These are phyloP conservation scores for Malurus elegans DNA, from an alignment of 2,113 vertebrate species.

Conservation along the genomic window DNA sequence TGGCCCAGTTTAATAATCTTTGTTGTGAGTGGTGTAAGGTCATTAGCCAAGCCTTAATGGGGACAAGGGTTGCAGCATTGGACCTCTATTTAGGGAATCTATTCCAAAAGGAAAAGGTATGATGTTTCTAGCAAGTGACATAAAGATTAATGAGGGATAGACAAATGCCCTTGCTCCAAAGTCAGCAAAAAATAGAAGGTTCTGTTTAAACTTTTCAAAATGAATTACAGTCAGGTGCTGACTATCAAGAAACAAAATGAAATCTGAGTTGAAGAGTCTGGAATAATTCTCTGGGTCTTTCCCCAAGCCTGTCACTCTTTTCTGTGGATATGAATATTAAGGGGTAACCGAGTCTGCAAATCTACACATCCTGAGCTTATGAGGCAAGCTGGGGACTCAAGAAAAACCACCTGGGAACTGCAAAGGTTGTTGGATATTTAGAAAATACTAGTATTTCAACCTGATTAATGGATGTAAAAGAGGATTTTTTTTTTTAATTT, in stretches of 20 bases:
- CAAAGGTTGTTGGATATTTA: neutral
- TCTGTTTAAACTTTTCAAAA: constrained; percentile 61
- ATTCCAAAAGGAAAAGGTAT: constrained; percentile 10
- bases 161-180: constrained; percentile 64
- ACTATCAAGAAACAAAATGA: constrained; percentile 51
- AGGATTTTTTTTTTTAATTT: neutral
- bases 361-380: neutral
- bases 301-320: constrained; percentile 43
- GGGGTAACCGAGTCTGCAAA: neutral
- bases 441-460: neutral
- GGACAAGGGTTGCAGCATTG: neutral
- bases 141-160: constrained; percentile 56
- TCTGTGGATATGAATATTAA: constrained; percentile 17
- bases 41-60: constrained; percentile 20
- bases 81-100: constrained; percentile 16
- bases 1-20: neutral
- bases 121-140: constrained; percentile 48
- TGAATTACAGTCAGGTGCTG: constrained; percentile 57
- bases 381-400: neutral
- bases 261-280: constrained; percentile 40
- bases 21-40: neutral
- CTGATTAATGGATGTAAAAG: neutral
- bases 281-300: constrained; percentile 46
- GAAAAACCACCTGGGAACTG: neutral
- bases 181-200: constrained; percentile 62